Evolutionary conservation across 2,888 invertebrate species (phyloP).

Genomic region (Xestobium rufovillosum): DNA sequence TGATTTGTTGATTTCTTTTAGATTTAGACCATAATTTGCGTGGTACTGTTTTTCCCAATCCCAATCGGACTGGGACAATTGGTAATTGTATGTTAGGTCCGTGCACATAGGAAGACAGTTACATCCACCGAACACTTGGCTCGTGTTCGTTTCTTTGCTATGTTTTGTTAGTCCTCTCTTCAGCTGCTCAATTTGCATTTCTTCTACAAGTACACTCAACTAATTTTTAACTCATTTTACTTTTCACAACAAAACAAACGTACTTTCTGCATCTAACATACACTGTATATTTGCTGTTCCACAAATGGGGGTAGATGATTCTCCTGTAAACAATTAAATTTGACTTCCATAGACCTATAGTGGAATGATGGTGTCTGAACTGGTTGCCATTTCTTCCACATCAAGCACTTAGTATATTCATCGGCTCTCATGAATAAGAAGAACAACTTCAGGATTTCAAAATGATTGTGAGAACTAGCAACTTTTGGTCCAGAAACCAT

Average conservation of each 20-base stretch:
- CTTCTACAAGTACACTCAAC: too few species aligned
- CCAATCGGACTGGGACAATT: slow-evolving; percentile 39
- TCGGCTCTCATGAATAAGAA: neutral
- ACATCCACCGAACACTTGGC: slow-evolving; percentile 25
- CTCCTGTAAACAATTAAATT: slow-evolving; percentile 42
- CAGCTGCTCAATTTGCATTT: too few species aligned
- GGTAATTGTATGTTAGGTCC: slow-evolving; percentile 37
- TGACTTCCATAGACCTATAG: too few species aligned
- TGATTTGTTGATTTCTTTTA: neutral
- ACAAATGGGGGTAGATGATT: slow-evolving; percentile 45
- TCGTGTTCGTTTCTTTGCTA: too few species aligned
- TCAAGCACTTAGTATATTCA: slow-evolving; percentile 6
- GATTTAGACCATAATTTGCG: slow-evolving; percentile 20
- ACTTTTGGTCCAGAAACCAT: too few species aligned
- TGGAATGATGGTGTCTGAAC: too few species aligned
- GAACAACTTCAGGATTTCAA: too few species aligned
- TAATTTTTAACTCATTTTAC: too few species aligned
- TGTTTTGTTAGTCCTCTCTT: too few species aligned
- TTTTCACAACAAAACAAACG: too few species aligned
- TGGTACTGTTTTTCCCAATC: slow-evolving; percentile 36
- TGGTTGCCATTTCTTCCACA: too few species aligned
- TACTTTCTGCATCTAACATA: slow-evolving; percentile 44
- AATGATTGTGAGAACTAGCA: too few species aligned
- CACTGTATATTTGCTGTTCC: slow-evolving; percentile 45
- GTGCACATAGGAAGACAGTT: slow-evolving; percentile 40